Base-by-base conservation (phyloP, 2,113 vertebrate genomes). In the Ctenomys sociabilis region DNA sequence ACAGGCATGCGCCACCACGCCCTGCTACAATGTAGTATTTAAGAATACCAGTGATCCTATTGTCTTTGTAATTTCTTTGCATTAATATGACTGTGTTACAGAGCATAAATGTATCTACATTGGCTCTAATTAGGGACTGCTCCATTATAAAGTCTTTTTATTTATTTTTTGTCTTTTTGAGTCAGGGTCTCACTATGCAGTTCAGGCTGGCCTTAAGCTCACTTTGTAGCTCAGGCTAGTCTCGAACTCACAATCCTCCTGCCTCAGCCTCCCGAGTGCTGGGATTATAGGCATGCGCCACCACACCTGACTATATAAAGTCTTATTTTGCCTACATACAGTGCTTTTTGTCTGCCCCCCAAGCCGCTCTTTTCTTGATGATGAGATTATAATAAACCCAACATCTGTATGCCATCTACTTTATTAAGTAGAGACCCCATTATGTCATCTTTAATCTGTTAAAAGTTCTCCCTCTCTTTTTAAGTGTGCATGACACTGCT, bases 51-150 rank as follows among this genome's bases (percentile, higher is more conserved):
- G 0, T 85, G 54, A 40, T 19, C n/a, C 70, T 92, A 28, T 14
- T 87, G 2, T 63, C 68, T 66, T 19, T 90, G 22, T 43, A 66
- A 13, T 64, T 93, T 89, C 43, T 24, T 19, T 96, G 19, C 26
- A 19, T 84, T 92, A 77, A 68, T 68, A 10, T 94, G 68, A 61
- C 43, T 64, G 13, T 64, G 13, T 73, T 64, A 64, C 45, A 35
- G 54, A 87, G 37, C 83, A 90, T 54, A 95, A 95, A 90, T 59
- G 5, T 91, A 12, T 86, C 21, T 93, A n/a, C n/a, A 93, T 95
- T 91, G 92, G 24, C 80, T 87, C 40, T 91, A 37, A 75, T 54
- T 91, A 70, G 43, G 17, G n/a, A 13, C 45, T 81, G 30, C 10
- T 95, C 30, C 4, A 14, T 75, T 73, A 95, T 91, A 80, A 89